Evolutionary conservation across 2,888 invertebrate genomes (phyloP).

Genomic region (Cerastis leucographa): DNA sequence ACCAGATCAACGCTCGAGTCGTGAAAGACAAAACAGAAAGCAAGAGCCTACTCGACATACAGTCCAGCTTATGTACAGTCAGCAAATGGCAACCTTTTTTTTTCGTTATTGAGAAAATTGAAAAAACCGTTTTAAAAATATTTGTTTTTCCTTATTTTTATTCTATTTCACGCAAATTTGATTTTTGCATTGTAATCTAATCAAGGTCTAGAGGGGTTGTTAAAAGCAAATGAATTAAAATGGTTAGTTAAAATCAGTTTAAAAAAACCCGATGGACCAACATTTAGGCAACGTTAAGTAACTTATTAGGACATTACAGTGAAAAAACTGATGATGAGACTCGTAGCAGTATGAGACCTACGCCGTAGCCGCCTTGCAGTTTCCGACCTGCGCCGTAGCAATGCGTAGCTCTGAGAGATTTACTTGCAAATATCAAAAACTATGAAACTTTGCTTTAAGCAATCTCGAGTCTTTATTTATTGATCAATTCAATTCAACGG

Average conservation of each 20-base stretch:
- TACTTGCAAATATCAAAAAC: slow-evolving; percentile 13
- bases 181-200: background rate
- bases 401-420: background rate
- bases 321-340: background rate
- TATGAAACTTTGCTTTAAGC: slow-evolving; percentile 11
- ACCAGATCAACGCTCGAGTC: background rate
- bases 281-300: background rate
- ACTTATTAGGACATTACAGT: background rate
- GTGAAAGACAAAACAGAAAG: background rate
- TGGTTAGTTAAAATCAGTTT: background rate
- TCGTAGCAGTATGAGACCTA: slow-evolving; percentile 1
- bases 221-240: background rate
- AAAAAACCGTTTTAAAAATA: background rate
- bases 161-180: background rate
- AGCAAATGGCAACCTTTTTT: background rate
- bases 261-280: background rate
- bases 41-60: background rate
- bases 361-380: slow-evolving; percentile 14
- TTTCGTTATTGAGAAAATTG: background rate
- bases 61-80: background rate
- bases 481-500: slow-evolving; percentile 49
- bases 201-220: background rate
- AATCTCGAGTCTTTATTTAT: slow-evolving; percentile 43
- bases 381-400: slow-evolving; percentile 8
- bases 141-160: background rate